A percentile compares a stretch with the other conserved stretches of the same genome.
phyloP scores from a whole-genome alignment of 2,888 invertebrate genomes.

The Plutella xylostella region DNA sequence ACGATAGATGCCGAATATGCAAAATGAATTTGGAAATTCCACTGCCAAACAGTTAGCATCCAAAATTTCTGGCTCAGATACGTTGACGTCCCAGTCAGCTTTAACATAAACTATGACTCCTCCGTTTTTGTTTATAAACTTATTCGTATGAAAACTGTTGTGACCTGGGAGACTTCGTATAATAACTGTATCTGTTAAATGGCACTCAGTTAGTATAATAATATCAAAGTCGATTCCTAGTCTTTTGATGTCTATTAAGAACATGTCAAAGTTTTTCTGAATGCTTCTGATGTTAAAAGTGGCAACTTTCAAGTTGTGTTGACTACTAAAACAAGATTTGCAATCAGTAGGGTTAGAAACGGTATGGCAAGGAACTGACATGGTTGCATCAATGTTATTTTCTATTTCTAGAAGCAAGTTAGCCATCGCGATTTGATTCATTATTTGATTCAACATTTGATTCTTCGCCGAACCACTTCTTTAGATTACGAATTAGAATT shows the following conservation, averaged over 20 bases:
- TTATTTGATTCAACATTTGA: too few species aligned
- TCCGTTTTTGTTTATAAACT: background rate
- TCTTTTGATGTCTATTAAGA: background rate
- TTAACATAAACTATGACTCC: background rate
- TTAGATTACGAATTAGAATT: too few species aligned
- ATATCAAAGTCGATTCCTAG: background rate
- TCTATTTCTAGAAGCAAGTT: too few species aligned
- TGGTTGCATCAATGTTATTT: too few species aligned
- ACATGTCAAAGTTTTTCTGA: background rate
- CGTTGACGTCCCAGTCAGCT: background rate
- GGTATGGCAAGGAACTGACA: too few species aligned
- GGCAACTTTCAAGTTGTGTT: background rate
- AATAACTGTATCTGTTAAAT: background rate
- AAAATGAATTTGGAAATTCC: background rate
- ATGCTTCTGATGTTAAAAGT: background rate
- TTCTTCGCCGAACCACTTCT: background rate
- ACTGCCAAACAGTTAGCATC: background rate
- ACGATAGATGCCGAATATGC: background rate
- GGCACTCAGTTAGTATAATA: background rate
- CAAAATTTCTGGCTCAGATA: background rate
- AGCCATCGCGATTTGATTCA: background rate
- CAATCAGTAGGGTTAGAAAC: too few species aligned
- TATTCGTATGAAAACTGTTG: background rate
- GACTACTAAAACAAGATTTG: too few species aligned
- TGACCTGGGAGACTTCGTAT: background rate